These are phyloP conservation scores for Acanthosepion lycidas DNA, from an alignment of 2,888 invertebrate species.

Conservation along the genomic window DNA sequence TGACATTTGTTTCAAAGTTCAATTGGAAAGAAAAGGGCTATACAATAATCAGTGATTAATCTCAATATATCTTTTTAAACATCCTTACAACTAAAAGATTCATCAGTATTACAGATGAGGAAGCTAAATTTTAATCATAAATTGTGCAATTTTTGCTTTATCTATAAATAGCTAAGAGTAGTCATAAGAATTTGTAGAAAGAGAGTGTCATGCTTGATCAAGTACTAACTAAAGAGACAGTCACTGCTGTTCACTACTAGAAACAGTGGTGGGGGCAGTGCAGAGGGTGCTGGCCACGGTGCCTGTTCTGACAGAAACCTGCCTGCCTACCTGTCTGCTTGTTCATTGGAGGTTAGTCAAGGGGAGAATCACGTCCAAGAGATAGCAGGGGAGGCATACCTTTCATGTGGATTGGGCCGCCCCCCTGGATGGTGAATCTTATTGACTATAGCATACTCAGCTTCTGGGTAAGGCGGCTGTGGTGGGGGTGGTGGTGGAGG, in stretches of 20 bases:
- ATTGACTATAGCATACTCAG: conserved; percentile 44
- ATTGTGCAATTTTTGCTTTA: neutral
- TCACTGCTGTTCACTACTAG: neutral
- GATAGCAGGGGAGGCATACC: conserved; percentile 35
- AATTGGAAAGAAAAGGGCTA: no score
- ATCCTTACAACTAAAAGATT: neutral
- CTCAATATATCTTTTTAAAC: no score
- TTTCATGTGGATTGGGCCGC: conserved; percentile 33
- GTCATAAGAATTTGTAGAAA: neutral
- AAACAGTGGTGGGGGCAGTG: neutral
- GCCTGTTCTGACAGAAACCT: neutral
- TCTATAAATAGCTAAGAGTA: neutral
- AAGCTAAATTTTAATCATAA: neutral
- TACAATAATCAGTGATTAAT: no score
- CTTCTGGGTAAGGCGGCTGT: conserved; percentile 24
- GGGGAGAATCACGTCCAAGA: conserved; percentile 24
- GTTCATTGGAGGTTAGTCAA: conserved; percentile 13
- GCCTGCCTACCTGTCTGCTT: conserved; percentile 20
- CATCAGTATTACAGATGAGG: neutral
- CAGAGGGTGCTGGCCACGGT: neutral
- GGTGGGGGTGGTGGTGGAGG: neutral
- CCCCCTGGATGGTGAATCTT: conserved; percentile 41
- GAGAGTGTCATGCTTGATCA: neutral
- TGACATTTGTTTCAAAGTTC: no score
- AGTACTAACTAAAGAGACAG: neutral